These are phyloP conservation scores for Saccostrea echinata DNA, from an alignment of 1,140 invertebrate genomes.

Conservation along the genomic window DNA sequence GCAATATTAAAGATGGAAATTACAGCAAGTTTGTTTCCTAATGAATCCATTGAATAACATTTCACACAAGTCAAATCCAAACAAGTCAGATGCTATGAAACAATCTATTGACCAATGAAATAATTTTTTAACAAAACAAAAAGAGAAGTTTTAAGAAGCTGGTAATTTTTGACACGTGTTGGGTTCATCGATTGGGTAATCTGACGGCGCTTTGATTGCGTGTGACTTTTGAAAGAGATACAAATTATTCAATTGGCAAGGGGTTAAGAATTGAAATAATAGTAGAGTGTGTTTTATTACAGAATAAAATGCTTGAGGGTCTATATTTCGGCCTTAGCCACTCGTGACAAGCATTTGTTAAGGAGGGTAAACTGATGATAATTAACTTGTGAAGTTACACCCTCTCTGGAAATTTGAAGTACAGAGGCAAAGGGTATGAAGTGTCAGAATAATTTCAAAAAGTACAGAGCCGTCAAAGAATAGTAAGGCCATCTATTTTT, in stretches of 20 bases:
- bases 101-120: background rate
- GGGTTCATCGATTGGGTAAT: conserved; percentile 4
- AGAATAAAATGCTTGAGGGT: conserved; percentile 12
- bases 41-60: background rate
- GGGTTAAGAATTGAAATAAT: background rate
- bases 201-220: background rate
- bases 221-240: conserved; percentile 21
- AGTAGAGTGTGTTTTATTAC: background rate
- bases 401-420: background rate
- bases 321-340: background rate
- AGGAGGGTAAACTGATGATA: background rate
- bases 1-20: background rate
- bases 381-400: background rate
- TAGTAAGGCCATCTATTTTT: too few species aligned
- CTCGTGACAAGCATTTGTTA: background rate
- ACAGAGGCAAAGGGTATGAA: too few species aligned
- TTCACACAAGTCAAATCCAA: background rate
- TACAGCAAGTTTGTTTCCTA: background rate
- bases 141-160: background rate
- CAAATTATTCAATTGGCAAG: conserved; percentile 25
- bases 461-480: too few species aligned
- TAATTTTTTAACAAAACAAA: background rate
- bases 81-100: background rate
- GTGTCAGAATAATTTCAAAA: too few species aligned
- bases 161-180: conserved; percentile 20